Conservation (phyloP, 2,113 vertebrate genomes). For the Tinamus guttatus region DNA sequence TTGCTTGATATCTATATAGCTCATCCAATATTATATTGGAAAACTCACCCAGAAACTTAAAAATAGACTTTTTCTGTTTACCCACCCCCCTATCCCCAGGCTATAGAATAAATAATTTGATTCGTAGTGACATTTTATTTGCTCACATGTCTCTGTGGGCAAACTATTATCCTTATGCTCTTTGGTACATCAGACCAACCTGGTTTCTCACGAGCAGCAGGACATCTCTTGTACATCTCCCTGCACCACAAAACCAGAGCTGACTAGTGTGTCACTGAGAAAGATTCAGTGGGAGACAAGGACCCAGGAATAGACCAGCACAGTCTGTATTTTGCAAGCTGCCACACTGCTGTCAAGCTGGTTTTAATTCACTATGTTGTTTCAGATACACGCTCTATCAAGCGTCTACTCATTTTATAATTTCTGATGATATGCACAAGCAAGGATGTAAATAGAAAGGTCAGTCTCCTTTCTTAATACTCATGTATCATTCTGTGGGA, state of each 20-base stretch:
- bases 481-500: background rate
- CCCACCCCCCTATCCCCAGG: background rate
- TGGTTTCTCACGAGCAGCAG: background rate
- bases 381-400: fast-evolving
- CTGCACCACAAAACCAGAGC: background rate
- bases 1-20: background rate
- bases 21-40: background rate
- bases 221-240: background rate
- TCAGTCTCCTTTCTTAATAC: background rate
- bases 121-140: background rate
- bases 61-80: background rate
- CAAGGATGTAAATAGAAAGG: background rate
- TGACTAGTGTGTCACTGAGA: fast-evolving
- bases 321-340: background rate
- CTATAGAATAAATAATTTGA: background rate
- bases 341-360: background rate
- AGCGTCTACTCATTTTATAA: fast-evolving
- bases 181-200: background rate
- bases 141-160: background rate
- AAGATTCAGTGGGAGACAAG: fast-evolving
- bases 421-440: background rate
- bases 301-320: background rate
- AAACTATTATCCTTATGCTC: background rate
- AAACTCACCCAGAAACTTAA: background rate
- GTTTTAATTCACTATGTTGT: fast-evolving